phyloP scores from a whole-genome alignment of 2,113 vertebrate species.

The Notothenia coriiceps region DNA sequence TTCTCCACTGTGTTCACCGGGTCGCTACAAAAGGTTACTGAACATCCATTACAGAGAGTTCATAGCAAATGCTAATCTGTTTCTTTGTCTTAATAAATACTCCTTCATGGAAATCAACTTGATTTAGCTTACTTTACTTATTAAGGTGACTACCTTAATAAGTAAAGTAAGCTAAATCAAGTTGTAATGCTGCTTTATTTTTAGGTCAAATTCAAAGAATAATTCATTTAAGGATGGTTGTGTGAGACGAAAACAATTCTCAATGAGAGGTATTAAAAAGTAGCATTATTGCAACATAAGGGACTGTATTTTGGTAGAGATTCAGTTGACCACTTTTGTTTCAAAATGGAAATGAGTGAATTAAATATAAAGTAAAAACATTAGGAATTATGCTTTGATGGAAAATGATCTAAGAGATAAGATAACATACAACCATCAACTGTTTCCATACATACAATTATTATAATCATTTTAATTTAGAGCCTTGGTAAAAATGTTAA shows the following conservation, averaged over 20 bases:
- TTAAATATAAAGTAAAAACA: no score
- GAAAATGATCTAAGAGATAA: no score
- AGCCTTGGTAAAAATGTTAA: no score
- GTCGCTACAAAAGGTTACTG: background rate
- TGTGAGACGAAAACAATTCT: background rate
- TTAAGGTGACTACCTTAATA: background rate
- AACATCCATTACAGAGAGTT: background rate
- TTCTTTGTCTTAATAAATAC: background rate
- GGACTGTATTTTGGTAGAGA: background rate
- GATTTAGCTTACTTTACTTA: background rate
- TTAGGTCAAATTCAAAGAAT: background rate
- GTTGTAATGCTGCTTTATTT: background rate
- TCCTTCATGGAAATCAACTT: background rate
- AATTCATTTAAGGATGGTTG: background rate
- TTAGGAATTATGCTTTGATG: no score
- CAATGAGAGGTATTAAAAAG: background rate
- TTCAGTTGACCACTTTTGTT: background rate
- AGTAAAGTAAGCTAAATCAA: no score
- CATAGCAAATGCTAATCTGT: background rate
- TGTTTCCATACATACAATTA: no score
- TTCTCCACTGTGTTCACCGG: background rate
- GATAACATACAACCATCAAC: no score
- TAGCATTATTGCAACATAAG: background rate
- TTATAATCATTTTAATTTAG: no score
- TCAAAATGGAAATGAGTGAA: no score